Evolutionary conservation across 2,797 vertebrate species (phyloP), one percentile per base, ranked within the genome.

Genomic region (Argya squamiceps): DNA sequence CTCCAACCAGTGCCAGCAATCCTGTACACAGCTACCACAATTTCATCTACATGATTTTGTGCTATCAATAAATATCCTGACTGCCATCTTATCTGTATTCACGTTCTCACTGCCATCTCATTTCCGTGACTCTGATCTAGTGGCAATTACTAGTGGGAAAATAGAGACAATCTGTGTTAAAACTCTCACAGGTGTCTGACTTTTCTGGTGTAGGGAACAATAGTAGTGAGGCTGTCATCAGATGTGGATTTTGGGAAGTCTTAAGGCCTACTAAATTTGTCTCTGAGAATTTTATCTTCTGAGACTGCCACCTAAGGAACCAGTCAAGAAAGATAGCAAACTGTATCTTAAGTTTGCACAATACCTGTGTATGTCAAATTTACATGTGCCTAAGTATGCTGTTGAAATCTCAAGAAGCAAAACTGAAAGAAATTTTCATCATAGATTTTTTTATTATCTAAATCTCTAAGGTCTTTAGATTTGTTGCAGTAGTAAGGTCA

Each of bases 1-100:
- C 8, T 73, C 26, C 0, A 1, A 20, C 10, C 16, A 32, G 4
- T 32, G 17, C 3, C 14, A 69, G 4, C 11, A 69, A 26, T 49
- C 8, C 18, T 49, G 3, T 21, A 37, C 15, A 11, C 13, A 67
- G 8, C 6, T 63, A 9, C 21, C 11, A 63, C 9, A 15, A 26
- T 63, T 75, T 67, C 24, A 59, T 21, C 30, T 15, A 20, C 8
- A 4, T 10, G 37, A 9, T 36, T 78, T 75, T 46, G 6, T 2
- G 3, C 18, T 46, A 29, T 23, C 17, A 26, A 13, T 34, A 73
- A 75, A 64, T 26, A 30, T 9, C 2, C 10, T n/a, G 27, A 24
- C 5, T 41, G 17, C 1, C 8, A 34, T 44, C 15, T 20, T 83
- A 8, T 7, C 17, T 55, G 23, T 46, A 17, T 23, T 41, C 11